Percentiles rank a stretch among this genome's conserved stretches.
Evolutionary conservation across 53 echinoderm and acorn worm genomes (phyloP).

Genomic region (Echinometra lucunter): DNA sequence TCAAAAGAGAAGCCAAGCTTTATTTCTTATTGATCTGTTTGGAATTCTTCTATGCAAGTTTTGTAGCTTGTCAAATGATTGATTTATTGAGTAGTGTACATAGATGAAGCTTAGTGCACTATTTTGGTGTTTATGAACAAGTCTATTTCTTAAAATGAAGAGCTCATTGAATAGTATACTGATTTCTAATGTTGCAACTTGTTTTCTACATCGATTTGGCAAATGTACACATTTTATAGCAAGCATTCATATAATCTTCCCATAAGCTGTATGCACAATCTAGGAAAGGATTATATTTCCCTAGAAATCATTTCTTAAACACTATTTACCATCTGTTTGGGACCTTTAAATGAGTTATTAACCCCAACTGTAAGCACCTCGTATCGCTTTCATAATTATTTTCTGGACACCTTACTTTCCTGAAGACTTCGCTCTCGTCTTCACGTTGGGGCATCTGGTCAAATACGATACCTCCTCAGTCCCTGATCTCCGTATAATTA

Average conservation of each 20-base stretch:
- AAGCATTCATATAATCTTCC: too few species aligned
- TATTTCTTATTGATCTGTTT: background rate
- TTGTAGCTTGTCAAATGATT: background rate
- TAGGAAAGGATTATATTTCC: background rate
- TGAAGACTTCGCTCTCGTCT: background rate
- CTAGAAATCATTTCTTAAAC: background rate
- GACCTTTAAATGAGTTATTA: background rate
- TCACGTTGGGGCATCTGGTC: background rate
- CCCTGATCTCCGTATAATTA: slow-evolving; percentile 20
- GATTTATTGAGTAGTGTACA: background rate
- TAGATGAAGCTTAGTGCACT: background rate
- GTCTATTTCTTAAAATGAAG: background rate
- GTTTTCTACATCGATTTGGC: too few species aligned
- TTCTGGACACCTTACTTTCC: background rate
- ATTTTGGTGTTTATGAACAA: background rate
- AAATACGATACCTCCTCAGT: background rate
- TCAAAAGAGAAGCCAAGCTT: background rate
- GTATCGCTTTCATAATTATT: background rate
- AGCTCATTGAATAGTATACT: background rate
- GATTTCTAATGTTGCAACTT: too few species aligned
- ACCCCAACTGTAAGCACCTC: background rate
- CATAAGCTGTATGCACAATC: background rate
- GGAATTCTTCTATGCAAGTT: background rate
- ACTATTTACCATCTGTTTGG: background rate
- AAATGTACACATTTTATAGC: too few species aligned